These are phyloP conservation scores for Parnassius mnemosyne DNA, from an alignment of 2,888 invertebrate genomes.

Conservation along the genomic window DNA sequence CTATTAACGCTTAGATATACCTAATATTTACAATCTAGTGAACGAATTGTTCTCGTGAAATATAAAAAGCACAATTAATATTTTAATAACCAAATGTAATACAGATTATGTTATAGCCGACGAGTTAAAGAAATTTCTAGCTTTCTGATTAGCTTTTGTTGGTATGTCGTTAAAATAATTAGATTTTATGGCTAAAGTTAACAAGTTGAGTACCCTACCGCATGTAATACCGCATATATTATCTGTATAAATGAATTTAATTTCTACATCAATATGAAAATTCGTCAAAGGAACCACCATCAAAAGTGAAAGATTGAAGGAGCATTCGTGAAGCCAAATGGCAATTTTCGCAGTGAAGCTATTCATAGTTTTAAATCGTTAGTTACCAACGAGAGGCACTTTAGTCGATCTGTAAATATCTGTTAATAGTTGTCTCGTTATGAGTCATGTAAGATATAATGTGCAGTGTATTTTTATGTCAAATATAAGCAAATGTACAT, in stretches of 20 bases:
- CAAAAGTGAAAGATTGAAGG: neutral
- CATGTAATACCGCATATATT: conserved; percentile 9
- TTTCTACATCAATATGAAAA: neutral
- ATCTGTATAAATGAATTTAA: neutral
- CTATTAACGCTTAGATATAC: conserved; percentile 9
- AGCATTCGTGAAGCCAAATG: too few species aligned
- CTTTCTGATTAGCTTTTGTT: too few species aligned
- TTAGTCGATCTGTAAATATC: conserved; percentile 45
- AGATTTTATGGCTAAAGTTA: neutral
- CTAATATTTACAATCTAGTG: conserved; percentile 24
- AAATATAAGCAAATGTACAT: conserved; percentile 76
- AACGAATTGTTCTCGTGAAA: conserved; percentile 5
- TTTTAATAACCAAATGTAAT: neutral
- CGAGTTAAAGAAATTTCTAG: too few species aligned
- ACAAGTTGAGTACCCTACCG: neutral
- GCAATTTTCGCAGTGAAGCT: neutral
- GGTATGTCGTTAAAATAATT: neutral
- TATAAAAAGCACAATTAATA: conserved; percentile 5
- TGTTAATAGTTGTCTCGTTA: conserved; percentile 41
- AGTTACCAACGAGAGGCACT: neutral
- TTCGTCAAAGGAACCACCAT: neutral
- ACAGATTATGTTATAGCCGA: too few species aligned
- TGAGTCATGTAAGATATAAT: conserved; percentile 52
- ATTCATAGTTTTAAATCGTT: conserved; percentile 4
- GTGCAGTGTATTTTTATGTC: conserved; percentile 73